A percentile compares a stretch with the other conserved stretches of the same genome.
These are phyloP conservation scores for Xiphophorus hellerii DNA, from an alignment of 2,113 vertebrate genomes.

Conservation along the genomic window DNA sequence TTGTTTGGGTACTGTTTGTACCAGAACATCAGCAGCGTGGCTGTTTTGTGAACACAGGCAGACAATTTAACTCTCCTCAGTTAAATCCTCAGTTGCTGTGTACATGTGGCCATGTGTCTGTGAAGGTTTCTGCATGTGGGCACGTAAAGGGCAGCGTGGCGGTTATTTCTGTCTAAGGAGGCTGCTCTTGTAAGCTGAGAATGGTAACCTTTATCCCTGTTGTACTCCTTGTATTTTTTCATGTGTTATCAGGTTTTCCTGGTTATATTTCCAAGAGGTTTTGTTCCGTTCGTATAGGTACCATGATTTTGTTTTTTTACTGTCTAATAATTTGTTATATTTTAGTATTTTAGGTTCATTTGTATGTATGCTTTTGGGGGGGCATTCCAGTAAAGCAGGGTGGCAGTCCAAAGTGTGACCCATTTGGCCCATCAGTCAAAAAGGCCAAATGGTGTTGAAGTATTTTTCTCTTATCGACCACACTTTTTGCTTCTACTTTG, in stretches of 20 bases:
- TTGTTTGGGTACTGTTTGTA: slow-evolving; percentile 18
- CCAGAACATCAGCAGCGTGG: slow-evolving; percentile 8
- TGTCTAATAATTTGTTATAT: neutral
- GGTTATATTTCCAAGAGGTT: neutral
- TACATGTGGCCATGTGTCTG: slow-evolving; percentile 7
- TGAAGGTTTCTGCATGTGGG: slow-evolving; percentile 20
- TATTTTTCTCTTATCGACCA: too few species aligned
- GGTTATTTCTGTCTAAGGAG: slow-evolving; percentile 59
- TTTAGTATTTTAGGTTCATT: neutral
- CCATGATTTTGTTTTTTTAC: neutral
- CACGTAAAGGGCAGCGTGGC: slow-evolving; percentile 27
- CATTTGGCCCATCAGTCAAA: too few species aligned
- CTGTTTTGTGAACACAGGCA: slow-evolving; percentile 34
- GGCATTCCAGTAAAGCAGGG: too few species aligned
- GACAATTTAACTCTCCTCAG: neutral
- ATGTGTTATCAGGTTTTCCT: neutral
- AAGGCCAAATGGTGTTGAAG: too few species aligned
- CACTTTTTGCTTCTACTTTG: too few species aligned
- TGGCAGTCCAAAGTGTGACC: too few species aligned
- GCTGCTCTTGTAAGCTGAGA: slow-evolving; percentile 66
- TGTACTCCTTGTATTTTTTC: slow-evolving; percentile 14
- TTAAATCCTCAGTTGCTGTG: neutral
- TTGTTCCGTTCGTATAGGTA: neutral
- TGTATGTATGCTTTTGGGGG: neutral
- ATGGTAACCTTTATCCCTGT: slow-evolving; percentile 57